A percentile compares a stretch with the other conserved stretches of the same genome.
phyloP scores from a whole-genome alignment of 2,888 invertebrate species.

The Melolontha melolontha region DNA sequence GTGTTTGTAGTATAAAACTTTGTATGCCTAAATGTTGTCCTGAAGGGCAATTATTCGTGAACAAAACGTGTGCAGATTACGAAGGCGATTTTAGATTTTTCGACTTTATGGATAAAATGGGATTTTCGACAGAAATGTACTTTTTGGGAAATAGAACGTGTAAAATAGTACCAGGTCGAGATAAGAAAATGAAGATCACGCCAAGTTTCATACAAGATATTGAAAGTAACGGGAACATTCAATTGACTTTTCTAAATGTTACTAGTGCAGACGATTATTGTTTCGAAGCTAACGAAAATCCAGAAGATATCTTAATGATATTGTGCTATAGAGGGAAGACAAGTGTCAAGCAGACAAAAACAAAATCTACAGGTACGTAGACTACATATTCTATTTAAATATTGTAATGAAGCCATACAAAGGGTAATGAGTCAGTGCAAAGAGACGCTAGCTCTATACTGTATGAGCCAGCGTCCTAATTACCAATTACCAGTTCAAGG shows the following conservation, averaged over 20 bases:
- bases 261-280: background rate
- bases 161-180: background rate
- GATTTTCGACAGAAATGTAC: background rate
- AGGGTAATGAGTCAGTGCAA: too few species aligned
- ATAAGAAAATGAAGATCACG: background rate
- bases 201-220: constrained; percentile 3
- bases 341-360: too few species aligned
- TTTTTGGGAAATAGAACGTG: constrained; percentile 5
- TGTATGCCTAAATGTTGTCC: constrained; percentile 49
- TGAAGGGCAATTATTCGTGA: constrained; percentile 32
- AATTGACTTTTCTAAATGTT: constrained; percentile 9
- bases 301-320: background rate
- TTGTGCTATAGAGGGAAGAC: background rate
- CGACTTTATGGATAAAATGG: background rate
- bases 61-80: constrained; percentile 24
- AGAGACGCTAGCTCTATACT: too few species aligned
- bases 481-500: too few species aligned
- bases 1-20: constrained; percentile 47
- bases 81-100: background rate
- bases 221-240: background rate
- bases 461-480: too few species aligned
- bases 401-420: too few species aligned
- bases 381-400: too few species aligned
- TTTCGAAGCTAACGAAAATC: constrained; percentile 8
- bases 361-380: too few species aligned